Base-by-base conservation (phyloP, 30 jellyfish, hydroid and myxozoan species). In the Phacellophora camtschatica region DNA sequence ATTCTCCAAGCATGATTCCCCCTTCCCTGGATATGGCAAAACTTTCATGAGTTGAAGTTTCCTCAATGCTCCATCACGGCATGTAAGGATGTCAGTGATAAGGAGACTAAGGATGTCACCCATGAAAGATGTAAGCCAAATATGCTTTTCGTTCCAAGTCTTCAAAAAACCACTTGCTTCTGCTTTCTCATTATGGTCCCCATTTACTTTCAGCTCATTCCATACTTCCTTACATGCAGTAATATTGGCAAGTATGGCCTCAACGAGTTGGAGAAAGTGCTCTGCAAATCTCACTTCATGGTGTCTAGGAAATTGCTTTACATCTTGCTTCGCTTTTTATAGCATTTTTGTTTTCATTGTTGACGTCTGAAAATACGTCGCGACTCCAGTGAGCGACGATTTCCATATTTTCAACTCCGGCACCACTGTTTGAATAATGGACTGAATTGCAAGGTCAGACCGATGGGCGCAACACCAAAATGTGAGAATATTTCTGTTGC, bases 401-500 rank as follows among this genome's bases (percentile, higher is more conserved):
- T 74, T 53, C 87, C 77, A 74, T 11, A 74, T 54, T 33, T 74
- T 74, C 16, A 74, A 27, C 72, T 49, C 77, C 27, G 85, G 77
- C 48, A 59, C 76, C n/a, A n/a, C n/a, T 74, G 92, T 50, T 20
- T 77, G 24, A n/a, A 87, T 32, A 36, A 87, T 35, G 39, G 79
- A 64, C 86, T 86, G 74, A 35, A 66, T 63, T 41, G 96, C 71
- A 62, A 66, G 67, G 55, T 73, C 82, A 34, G 87, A 31, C 10
- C 73, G 50, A 51, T 86, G 90, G 69, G 76, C 87, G 28, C 77
- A 53, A 32, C 74, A 53, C 76, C 87, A 74, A 54, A 74, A 51
- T 53, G 87, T 42, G 58, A 51, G 51, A 53, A 74, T 74, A 15
- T 74, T 50, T 53, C 77, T 31, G 50, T 74, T 53, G 28, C 36